Conservation (phyloP, 2,888 invertebrate genomes). For the Apotomis turbidana region DNA sequence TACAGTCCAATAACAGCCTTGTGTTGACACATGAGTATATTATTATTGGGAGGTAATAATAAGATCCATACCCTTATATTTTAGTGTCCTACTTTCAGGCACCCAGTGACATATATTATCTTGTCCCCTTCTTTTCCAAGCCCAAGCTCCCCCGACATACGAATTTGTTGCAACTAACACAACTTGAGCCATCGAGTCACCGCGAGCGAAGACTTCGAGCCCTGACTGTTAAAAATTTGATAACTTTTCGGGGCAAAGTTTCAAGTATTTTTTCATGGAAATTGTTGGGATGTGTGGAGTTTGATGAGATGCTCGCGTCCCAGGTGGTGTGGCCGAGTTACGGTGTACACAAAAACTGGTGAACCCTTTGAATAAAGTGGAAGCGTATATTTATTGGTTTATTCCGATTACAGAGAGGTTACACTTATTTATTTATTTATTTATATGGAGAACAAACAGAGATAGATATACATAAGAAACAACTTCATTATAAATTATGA, state of each 20-base stretch:
- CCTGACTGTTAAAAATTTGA: slow-evolving; percentile 27
- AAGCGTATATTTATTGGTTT: too few species aligned
- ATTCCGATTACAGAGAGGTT: too few species aligned
- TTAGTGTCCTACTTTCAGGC: too few species aligned
- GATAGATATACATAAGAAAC: too few species aligned
- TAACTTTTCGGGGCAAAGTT: slow-evolving; percentile 29
- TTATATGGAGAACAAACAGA: too few species aligned
- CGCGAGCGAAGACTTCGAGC: neutral
- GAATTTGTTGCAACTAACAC: slow-evolving; percentile 14
- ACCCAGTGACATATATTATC: too few species aligned
- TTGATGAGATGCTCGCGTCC: slow-evolving; percentile 15
- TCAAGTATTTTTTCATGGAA: slow-evolving; percentile 34
- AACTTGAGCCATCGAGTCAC: slow-evolving; percentile 6
- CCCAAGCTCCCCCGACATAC: neutral
- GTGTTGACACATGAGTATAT: too few species aligned
- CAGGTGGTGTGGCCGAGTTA: slow-evolving; percentile 11
- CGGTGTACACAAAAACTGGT: neutral
- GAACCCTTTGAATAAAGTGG: neutral
- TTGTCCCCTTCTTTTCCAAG: neutral
- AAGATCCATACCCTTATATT: too few species aligned
- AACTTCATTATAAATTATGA: too few species aligned
- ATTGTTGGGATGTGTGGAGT: slow-evolving; percentile 31
- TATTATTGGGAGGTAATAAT: too few species aligned
- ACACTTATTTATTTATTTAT: too few species aligned
- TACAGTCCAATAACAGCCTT: too few species aligned